Base-by-base conservation (phyloP, 2,113 vertebrate genomes). In the Crotalus tigris region DNA sequence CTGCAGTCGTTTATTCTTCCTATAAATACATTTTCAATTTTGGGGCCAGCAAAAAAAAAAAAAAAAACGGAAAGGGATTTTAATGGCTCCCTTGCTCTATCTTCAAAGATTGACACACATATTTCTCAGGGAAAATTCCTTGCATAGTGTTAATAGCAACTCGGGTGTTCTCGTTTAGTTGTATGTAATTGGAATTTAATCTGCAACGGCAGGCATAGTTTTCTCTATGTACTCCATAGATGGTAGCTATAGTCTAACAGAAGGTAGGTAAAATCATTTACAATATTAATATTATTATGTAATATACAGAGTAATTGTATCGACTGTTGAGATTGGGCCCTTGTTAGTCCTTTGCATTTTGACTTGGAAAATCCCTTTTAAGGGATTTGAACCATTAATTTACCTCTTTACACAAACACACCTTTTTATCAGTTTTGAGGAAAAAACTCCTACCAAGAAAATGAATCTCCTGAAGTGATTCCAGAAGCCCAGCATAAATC, bases 291-390 rank as follows among this genome's bases (percentile, higher is more conserved):
- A 69, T 1, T 69, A n/a, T 69, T 92, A 49, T 88, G 26, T 91
- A 44, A 86, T 92, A 75, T 87, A 24, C 85, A 11, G 9, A 13
- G 54, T 94, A 53, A 92, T 0, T 94, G 81, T 44, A 24, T 61
- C 39, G 11, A 61, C 46, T 94, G n/a, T 94, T 93, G 90, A 92
- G 91, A 90, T 95, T 92, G 93, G 93, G 91, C 95, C 90, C 44
- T 92, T 92, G n/a, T 94, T 94, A 54, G 94, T 93, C 92, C 93
- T 93, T 97, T 95, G 93, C 61, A 92, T 96, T 97, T 95, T 58
- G 95, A 95, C 92, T 89, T 95, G 53, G 91, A 94, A 93, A 94
- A n/a, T n/a, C n/a, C n/a, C 94, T 90, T 92, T 95, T 92, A 0
- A 91, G 15, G 92, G 49, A 95, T 88, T 93, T 95, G 57, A 94